Evolutionary conservation across 2,113 vertebrate genomes (phyloP), one percentile per base, ranked within the genome.

Genomic region (Gnathonemus echidnorhynchus): DNA sequence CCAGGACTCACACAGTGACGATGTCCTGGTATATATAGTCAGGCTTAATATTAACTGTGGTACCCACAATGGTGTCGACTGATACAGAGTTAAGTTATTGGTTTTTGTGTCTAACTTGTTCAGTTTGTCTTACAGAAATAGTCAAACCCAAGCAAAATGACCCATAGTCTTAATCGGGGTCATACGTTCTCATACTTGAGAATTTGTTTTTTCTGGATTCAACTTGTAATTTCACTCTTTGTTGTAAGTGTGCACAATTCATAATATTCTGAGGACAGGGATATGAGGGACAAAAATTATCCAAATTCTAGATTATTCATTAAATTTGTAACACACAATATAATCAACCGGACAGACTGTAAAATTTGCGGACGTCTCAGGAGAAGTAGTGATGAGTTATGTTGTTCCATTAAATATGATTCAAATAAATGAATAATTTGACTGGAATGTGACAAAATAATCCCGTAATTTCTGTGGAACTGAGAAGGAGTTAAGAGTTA

Each of bases 71-170:
- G 74, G 35, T 42, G 35, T 42, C 6, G 5, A 80, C 10, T 80
- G 74, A 7, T 80, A 80, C 4, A 17, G 11, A 77, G 31, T 35
- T 9, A 13, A 45, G 80, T 48, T 85, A 24, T 39, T 17, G 70
- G 31, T 31, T 70, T 77, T 10, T 74, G 49, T 88, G 89, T 90
- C 46, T 89, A 56, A 80, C 89, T 84, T 35, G 4, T 91, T 39
- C 0, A n/a, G 88, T 86, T 39, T 92, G 93, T 86, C 27, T 49
- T n/a, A 24, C 46, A 48, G 84, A 86, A 86, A 86, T 86, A 86
- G 1, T 46, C 42, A 77, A 39, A 77, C 31, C n/a, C 13, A 17
- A 77, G 11, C 11, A 39, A 39, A 15, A 77, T 35, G 27, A 77
- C 31, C 13, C 31, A 39, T 31, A 17, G 13, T 77, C 31, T 39